phyloP scores from a whole-genome alignment of 2,888 invertebrate genomes.

The Agapostemon virescens region DNA sequence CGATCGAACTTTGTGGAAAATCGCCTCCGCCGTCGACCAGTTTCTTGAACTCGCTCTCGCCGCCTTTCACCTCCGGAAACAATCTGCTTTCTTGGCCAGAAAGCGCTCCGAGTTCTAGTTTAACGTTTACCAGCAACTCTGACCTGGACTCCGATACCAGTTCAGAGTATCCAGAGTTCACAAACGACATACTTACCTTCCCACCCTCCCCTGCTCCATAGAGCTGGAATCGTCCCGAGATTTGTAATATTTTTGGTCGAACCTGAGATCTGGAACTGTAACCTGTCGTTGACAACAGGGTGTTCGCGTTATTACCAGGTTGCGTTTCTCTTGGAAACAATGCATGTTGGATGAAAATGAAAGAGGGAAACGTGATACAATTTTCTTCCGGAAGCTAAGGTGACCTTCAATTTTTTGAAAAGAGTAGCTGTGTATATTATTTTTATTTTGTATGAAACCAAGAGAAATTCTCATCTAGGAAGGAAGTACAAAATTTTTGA shows the following conservation, averaged over 20 bases:
- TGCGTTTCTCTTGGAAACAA: background rate
- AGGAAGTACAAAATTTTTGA: no score
- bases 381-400: background rate
- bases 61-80: conserved; percentile 79
- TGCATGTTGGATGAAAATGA: background rate
- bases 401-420: background rate
- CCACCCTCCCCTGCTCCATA: conserved; percentile 79
- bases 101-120: conserved; percentile 78
- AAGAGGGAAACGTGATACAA: background rate
- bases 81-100: conserved; percentile 78
- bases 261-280: background rate
- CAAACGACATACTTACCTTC: conserved; percentile 77
- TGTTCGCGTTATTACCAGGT: background rate
- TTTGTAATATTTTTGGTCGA: background rate
- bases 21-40: conserved; percentile 83
- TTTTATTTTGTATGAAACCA: background rate
- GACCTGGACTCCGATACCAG: conserved; percentile 79
- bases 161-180: conserved; percentile 80
- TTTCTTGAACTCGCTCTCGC: conserved; percentile 82
- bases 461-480: background rate
- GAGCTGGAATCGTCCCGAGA: conserved; percentile 27
- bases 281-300: conserved; percentile 6
- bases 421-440: background rate
- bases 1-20: conserved; percentile 76
- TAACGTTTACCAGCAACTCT: conserved; percentile 79